These are phyloP conservation scores for Seira musarum DNA, from an alignment of 2,888 invertebrate species.

Conservation along the genomic window DNA sequence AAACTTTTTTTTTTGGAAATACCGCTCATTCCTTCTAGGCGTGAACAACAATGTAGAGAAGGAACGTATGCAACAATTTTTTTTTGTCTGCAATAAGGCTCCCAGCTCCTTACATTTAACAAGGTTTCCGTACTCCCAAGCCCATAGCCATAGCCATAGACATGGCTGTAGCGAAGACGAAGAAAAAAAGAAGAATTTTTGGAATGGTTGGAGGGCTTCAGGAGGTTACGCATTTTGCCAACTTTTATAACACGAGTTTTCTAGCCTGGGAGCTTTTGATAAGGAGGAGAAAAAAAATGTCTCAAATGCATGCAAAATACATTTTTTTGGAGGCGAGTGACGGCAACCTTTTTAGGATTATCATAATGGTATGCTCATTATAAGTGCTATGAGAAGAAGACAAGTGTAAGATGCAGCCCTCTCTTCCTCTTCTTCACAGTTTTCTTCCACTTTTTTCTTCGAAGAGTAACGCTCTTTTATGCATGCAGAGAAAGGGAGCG, in stretches of 20 bases:
- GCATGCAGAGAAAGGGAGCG: constrained; percentile 8
- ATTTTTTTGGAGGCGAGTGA: constrained; percentile 32
- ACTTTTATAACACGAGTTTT: neutral
- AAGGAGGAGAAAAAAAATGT: constrained; percentile 4
- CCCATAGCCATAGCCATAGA: too few relatives aligned
- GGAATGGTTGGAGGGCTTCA: neutral
- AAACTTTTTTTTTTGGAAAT: constrained; percentile 12
- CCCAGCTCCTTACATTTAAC: neutral
- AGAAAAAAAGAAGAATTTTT: too few relatives aligned
- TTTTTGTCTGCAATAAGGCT: neutral
- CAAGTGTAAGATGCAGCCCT: constrained; percentile 38
- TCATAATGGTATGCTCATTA: constrained; percentile 64
- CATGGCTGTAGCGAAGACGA: too few relatives aligned
- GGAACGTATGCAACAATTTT: constrained; percentile 19
- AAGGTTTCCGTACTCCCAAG: neutral
- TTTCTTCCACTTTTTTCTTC: neutral
- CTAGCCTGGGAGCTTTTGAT: constrained; percentile 7
- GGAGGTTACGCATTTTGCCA: neutral
- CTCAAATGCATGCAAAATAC: neutral
- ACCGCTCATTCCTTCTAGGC: constrained; percentile 25
- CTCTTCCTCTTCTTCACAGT: neutral
- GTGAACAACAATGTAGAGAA: constrained; percentile 22
- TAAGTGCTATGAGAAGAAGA: constrained; percentile 50
- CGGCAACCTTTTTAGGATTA: constrained; percentile 58
- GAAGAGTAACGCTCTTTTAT: constrained; percentile 1